Evolutionary conservation across 2,797 vertebrate species (phyloP), one percentile per base, ranked within the genome.

Genomic region (Borostomias antarcticus): DNA sequence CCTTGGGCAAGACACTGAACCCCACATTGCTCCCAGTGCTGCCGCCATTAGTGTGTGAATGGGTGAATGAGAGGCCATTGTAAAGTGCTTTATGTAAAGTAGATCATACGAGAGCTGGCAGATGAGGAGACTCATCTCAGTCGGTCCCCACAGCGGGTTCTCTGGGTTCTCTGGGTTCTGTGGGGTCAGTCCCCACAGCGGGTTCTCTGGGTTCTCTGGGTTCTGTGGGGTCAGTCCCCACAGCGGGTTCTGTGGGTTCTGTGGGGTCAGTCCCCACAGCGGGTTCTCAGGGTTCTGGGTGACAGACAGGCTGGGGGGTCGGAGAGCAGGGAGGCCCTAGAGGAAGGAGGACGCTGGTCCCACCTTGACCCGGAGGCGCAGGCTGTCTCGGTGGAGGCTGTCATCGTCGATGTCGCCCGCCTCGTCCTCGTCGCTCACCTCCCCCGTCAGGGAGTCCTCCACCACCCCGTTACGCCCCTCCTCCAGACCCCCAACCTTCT

Each of bases 401-500:
- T 93, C 86, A 2, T 93, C 90, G 0, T 95, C 92, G 0, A 85
- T 89, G 26, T 91, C 95, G 0, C 80, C 76, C 0, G 29, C 87
- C 0, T 94, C 93, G 0, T 96, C 93, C 11, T 94, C 94, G 0
- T 93, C 91, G 0, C 91, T 94, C 66, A 90, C 76, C 54, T 94
- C 95, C 23, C 83, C 89, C 0, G 90, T 87, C 0, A 90, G 79
- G 0, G 63, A 74, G 33, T 95, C 93, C 45, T 62, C 59, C n/a
- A 11, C n/a, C 40, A 29, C 17, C 5, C 92, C 92, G 0, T 90
- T 92, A 60, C 92, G 62, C 2, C 32, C 89, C 28, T 91, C 92
- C 79, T 95, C 93, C 54, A 95, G 81, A 0, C 91, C 83, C 0
- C 88, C 92, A 0, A 95, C 93, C 82, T 95, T 97, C 87, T 97